phyloP scores from a whole-genome alignment of 2,113 vertebrate genomes.

The Danionella cerebrum region DNA sequence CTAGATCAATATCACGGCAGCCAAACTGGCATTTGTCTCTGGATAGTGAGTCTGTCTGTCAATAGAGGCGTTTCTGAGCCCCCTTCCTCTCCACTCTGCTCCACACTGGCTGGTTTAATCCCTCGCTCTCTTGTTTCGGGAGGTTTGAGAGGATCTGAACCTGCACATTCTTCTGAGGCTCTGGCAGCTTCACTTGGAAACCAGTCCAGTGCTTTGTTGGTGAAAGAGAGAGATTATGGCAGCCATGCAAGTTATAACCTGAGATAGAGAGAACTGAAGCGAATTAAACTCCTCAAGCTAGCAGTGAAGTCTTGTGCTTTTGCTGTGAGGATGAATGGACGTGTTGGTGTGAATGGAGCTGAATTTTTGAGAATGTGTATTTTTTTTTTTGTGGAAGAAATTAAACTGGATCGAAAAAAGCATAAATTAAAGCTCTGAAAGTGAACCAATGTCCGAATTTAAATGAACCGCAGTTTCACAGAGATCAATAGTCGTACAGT shows the following conservation, averaged over 20 bases:
- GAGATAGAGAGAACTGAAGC: conserved; percentile 31
- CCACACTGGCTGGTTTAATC: conserved; percentile 17
- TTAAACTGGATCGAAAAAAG: too few relatives aligned
- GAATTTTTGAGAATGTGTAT: too few relatives aligned
- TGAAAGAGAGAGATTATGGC: conserved; percentile 48
- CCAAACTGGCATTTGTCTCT: conserved; percentile 6
- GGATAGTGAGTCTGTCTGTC: background rate
- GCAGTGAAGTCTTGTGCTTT: conserved; percentile 37
- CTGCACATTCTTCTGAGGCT: conserved; percentile 86
- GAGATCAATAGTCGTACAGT: too few relatives aligned
- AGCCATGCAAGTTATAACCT: conserved; percentile 57
- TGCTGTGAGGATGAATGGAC: too few relatives aligned
- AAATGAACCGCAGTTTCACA: too few relatives aligned
- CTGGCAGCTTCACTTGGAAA: conserved; percentile 92
- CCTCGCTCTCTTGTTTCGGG: conserved; percentile 30
- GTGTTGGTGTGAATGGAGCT: too few relatives aligned
- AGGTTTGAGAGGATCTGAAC: conserved; percentile 77
- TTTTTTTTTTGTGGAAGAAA: too few relatives aligned
- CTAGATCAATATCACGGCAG: conserved; percentile 16
- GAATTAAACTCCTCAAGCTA: conserved; percentile 59
- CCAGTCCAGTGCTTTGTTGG: conserved; percentile 82
- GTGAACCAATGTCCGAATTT: too few relatives aligned
- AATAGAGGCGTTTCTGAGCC: background rate
- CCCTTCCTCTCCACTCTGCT: background rate
- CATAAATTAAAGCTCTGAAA: too few relatives aligned